These are phyloP conservation scores for Tinamus guttatus DNA, from an alignment of 2,113 vertebrate species.

Conservation along the genomic window DNA sequence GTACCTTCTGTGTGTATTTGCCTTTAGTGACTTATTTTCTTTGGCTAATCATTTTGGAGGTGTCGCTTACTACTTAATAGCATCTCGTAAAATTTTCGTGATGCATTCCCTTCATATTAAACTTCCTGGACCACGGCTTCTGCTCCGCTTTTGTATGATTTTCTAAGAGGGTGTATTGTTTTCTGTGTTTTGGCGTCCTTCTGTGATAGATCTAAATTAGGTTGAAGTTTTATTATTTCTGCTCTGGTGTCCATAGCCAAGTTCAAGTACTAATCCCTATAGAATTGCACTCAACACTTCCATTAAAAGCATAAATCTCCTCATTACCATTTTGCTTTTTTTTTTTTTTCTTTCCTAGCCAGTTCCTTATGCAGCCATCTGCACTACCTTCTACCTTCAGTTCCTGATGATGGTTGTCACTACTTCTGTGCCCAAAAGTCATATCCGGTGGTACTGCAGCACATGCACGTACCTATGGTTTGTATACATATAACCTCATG, in stretches of 20 bases:
- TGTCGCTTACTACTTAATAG: slow-evolving; percentile 40
- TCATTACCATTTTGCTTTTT: not conserved
- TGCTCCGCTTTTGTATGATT: slow-evolving; percentile 36
- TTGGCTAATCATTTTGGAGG: slow-evolving; percentile 39
- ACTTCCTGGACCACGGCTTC: slow-evolving; percentile 18
- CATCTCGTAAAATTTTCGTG: slow-evolving; percentile 26
- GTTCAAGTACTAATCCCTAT: slow-evolving; percentile 19
- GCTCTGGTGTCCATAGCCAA: not conserved
- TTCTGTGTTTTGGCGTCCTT: slow-evolving; percentile 14
- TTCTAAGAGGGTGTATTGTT: slow-evolving; percentile 34
- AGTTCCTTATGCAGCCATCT: not conserved
- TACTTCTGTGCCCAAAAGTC: not conserved
- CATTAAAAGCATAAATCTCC: slow-evolving; percentile 11
- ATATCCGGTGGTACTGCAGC: not conserved
- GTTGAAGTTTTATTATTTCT: slow-evolving; percentile 13
- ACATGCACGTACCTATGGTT: not conserved
- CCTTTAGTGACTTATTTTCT: slow-evolving; percentile 43
- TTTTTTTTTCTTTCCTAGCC: not conserved
- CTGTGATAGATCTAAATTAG: slow-evolving; percentile 9
- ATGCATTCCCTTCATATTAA: not conserved
- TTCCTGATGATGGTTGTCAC: not conserved
- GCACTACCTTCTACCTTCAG: not conserved
- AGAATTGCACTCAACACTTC: not conserved
- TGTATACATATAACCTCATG: not conserved
- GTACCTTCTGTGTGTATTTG: not conserved